Percentiles rank a stretch among this genome's conserved stretches.
Conservation (phyloP, 2,113 vertebrate species). For the Gadus chalcogrammus region DNA sequence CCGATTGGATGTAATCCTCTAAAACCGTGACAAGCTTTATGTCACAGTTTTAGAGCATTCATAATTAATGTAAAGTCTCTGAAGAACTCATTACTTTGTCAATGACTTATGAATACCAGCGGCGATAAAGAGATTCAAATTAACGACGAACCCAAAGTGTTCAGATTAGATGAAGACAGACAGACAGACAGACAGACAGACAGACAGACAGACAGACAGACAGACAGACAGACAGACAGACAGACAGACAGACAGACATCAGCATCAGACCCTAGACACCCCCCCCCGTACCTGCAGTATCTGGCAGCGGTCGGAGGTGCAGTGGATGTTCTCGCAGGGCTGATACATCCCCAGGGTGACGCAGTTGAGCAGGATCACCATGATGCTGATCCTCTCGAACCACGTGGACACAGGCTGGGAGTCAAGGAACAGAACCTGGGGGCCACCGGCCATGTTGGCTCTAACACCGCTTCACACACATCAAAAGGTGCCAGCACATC, state of each 20-base stretch:
- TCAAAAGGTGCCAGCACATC: too few species aligned
- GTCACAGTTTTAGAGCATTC: too few species aligned
- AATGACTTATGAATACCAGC: too few species aligned
- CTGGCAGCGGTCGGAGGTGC: constrained; percentile 94
- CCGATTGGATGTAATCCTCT: too few species aligned
- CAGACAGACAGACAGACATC: background rate
- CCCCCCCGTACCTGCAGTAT: constrained; percentile 85
- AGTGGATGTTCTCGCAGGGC: constrained; percentile 97
- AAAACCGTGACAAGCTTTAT: too few species aligned
- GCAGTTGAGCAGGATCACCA: constrained; percentile 97
- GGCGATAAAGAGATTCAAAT: too few species aligned
- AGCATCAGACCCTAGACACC: background rate
- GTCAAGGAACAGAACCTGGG: constrained; percentile 60
- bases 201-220: background rate
- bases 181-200: background rate
- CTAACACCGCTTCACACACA: too few species aligned
- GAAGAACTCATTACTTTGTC: too few species aligned
- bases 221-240: background rate
- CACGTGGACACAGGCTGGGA: constrained; percentile 72
- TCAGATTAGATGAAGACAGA: too few species aligned
- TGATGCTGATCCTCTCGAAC: constrained; percentile 98
- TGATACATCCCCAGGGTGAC: constrained; percentile 99
- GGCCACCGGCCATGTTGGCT: background rate
- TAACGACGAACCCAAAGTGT: too few species aligned
- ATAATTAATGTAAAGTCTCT: too few species aligned